These are phyloP conservation scores for Thamnaconus septentrionalis DNA, from an alignment of 2,113 vertebrate species.

Conservation along the genomic window DNA sequence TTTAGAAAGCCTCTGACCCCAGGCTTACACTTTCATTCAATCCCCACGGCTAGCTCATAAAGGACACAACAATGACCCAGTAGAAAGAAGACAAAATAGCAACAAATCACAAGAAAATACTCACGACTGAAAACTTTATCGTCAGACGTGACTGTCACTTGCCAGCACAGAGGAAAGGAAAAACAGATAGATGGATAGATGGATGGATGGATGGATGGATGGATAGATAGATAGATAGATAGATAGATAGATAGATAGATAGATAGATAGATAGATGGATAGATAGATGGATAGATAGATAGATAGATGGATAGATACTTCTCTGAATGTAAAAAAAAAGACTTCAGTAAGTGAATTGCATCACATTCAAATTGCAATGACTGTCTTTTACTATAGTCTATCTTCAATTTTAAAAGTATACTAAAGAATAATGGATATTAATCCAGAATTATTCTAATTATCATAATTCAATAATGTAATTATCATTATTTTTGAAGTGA, in stretches of 20 bases:
- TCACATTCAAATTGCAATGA: too few species aligned
- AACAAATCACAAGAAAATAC: too few species aligned
- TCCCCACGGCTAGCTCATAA: slow-evolving; percentile 4
- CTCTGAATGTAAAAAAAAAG: neutral
- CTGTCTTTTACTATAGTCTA: too few species aligned
- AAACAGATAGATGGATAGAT: neutral
- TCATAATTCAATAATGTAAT: too few species aligned
- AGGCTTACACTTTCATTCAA: slow-evolving; percentile 50
- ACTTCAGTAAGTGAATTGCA: too few species aligned
- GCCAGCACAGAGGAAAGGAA: neutral
- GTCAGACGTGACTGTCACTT: neutral
- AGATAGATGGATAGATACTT: neutral
- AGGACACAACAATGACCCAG: too few species aligned
- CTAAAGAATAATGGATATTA: too few species aligned
- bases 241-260: neutral
- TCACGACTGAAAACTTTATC: too few species aligned
- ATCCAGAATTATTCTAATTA: too few species aligned
- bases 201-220: neutral
- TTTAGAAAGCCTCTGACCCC: slow-evolving; percentile 13
- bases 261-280: neutral
- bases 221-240: neutral
- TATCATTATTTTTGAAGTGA: too few species aligned
- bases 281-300: neutral
- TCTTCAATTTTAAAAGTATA: neutral
- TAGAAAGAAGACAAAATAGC: too few species aligned